phyloP scores from a whole-genome alignment of 2,113 vertebrate genomes.

The Pipa parva region DNA sequence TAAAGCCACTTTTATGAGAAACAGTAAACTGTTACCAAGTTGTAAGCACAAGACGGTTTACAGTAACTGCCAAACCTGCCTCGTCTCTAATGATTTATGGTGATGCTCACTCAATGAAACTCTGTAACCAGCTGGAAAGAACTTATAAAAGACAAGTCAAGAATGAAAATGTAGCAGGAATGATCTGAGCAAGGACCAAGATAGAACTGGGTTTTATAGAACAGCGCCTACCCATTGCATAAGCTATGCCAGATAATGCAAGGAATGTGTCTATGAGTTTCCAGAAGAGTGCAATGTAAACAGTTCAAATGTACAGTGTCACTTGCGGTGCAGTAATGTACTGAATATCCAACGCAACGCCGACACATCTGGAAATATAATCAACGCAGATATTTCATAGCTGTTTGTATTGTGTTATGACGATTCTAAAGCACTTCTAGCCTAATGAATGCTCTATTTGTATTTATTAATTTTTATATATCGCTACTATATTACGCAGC shows the following conservation, averaged over 20 bases:
- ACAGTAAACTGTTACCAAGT: conserved; percentile 5
- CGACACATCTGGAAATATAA: no score
- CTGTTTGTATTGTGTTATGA: no score
- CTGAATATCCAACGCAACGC: no score
- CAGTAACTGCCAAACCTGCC: conserved; percentile 19
- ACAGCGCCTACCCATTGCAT: neutral
- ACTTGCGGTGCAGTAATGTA: no score
- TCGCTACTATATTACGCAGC: no score
- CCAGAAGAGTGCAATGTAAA: no score
- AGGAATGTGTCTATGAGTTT: neutral
- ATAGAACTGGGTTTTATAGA: neutral
- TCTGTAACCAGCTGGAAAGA: conserved; percentile 22
- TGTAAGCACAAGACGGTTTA: conserved; percentile 7
- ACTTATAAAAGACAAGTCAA: conserved; percentile 1
- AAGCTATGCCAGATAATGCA: neutral
- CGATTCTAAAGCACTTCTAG: no score
- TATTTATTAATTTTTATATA: no score
- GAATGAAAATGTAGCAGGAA: neutral
- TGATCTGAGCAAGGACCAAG: neutral
- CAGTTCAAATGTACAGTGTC: no score
- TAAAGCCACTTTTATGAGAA: conserved; percentile 27
- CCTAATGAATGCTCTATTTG: no score
- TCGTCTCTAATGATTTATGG: conserved; percentile 1
- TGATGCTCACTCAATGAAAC: conserved; percentile 3
- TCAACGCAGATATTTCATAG: no score